A percentile compares a stretch with the other conserved stretches of the same genome.
These are phyloP conservation scores for Anastatus disparis DNA, from an alignment of 1,140 invertebrate species.

Conservation along the genomic window DNA sequence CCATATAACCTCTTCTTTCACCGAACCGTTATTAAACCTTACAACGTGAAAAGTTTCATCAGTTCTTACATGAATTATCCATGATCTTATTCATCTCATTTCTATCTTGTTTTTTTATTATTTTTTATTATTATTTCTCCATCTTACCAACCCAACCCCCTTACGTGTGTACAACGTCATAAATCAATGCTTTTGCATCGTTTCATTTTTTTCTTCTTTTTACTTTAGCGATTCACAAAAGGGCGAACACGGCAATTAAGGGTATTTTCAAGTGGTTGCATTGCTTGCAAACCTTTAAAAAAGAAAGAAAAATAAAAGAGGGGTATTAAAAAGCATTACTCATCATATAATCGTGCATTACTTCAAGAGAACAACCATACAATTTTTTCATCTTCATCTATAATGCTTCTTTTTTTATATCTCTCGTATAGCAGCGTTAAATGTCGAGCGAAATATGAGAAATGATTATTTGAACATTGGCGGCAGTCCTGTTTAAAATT, in stretches of 20 bases:
- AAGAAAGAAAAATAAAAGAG: too few relatives aligned
- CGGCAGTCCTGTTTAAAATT: constrained; percentile 63
- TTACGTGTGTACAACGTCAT: constrained; percentile 31
- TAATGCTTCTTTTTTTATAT: not conserved
- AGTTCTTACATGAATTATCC: constrained; percentile 14
- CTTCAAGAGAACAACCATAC: too few relatives aligned
- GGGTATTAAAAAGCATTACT: constrained; percentile 69
- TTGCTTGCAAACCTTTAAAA: too few relatives aligned
- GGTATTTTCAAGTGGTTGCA: constrained; percentile 67
- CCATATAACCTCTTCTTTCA: not conserved
- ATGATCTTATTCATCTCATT: constrained; percentile 17
- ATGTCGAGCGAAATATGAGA: constrained; percentile 64
- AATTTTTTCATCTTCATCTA: too few relatives aligned
- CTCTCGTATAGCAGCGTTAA: constrained; percentile 29
- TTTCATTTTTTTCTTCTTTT: not conserved
- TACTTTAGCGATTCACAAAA: constrained; percentile 45
- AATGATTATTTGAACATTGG: constrained; percentile 62
- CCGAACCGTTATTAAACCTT: not conserved
- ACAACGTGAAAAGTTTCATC: not conserved
- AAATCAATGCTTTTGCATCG: constrained; percentile 50
- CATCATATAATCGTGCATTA: constrained; percentile 67
- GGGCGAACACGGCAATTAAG: constrained; percentile 64
- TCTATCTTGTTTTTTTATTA: constrained; percentile 13
- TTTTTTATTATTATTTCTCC: constrained; percentile 33
- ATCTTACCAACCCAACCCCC: constrained; percentile 29